Base-by-base conservation (phyloP, 2,113 vertebrate species). In the Dolichotis patagonum region DNA sequence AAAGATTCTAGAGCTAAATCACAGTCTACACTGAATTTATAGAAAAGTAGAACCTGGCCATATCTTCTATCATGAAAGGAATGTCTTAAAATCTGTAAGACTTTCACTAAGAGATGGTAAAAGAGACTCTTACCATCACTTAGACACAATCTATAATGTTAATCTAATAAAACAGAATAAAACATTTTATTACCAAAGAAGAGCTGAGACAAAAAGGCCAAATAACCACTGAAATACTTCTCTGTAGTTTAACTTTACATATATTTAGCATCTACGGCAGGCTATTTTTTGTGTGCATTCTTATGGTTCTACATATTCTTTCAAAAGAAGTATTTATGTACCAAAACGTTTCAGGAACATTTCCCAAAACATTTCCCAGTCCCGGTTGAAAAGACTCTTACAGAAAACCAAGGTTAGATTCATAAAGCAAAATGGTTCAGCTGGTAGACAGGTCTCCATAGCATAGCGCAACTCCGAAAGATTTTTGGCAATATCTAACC, bases 21-120 rank as follows among this genome's bases (percentile, higher is more conserved):
- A 28, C 16, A 28, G 14, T 46, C 43, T 77, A 46, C 12, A 28
- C 24, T 46, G 46, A 52, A 80, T 35, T 52, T 35, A 63, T 7
- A n/a, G 9, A 71, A 77, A 7, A 60, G 10, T 28, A 91, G 26
- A 26, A 88, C 11, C 11, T n/a, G 5, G 19, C 1, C 41, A 73
- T 49, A 46, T 43, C 78, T 94, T 95, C 62, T 88, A 75, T 19
- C 52, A 81, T 28, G 22, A 63, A 88, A 90, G 19, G 19, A 52
- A 56, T 81, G 56, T 1, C 62, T 52, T 65, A n/a, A 85, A 85
- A 88, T 10, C 2, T 81, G 28, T 58, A 46, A 46, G 5, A 0
- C 7, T 77, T 78, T 83, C 11, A 38, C 11, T 87, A 81, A 91
- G 20, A 9, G 17, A 8, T 43, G 30, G 35, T 43, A 78, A 83